Conservation (phyloP, 2,113 vertebrate genomes). For the Cyphomyrus plagiostoma region DNA sequence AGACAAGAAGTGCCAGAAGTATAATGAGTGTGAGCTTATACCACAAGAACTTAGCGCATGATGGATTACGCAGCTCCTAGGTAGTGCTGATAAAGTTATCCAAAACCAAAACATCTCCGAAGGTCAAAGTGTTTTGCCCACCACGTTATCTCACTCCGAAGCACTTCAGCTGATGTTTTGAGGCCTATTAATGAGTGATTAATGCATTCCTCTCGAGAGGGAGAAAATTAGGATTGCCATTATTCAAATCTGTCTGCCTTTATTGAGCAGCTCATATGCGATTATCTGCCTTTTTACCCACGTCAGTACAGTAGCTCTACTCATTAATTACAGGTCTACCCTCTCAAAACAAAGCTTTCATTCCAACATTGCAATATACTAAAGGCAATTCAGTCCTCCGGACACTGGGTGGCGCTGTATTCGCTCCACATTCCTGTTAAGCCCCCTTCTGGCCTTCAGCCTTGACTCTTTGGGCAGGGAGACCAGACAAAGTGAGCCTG, state of each 20-base stretch:
- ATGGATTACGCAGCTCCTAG: not conserved
- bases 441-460: constrained; percentile 9
- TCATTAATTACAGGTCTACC: not conserved
- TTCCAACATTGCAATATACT: not conserved
- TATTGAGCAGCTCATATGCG: not conserved
- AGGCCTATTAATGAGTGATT: constrained; percentile 5
- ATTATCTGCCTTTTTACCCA: not conserved
- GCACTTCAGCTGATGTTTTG: not conserved
- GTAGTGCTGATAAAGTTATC: not conserved
- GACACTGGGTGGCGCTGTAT: not conserved
- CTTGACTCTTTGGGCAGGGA: not conserved
- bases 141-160: not conserved
- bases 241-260: not conserved
- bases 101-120: not conserved
- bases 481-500: not conserved
- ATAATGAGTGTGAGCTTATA: not conserved
- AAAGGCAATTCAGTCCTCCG: not conserved
- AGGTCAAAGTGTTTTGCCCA: not conserved
- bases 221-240: not conserved
- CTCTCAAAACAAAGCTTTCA: not conserved
- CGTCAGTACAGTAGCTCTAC: not conserved
- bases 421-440: not conserved
- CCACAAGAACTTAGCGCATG: not conserved
- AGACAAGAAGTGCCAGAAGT: not conserved
- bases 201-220: not conserved